phyloP scores from a whole-genome alignment of 2,113 vertebrate genomes.

The Ailurus styani region DNA sequence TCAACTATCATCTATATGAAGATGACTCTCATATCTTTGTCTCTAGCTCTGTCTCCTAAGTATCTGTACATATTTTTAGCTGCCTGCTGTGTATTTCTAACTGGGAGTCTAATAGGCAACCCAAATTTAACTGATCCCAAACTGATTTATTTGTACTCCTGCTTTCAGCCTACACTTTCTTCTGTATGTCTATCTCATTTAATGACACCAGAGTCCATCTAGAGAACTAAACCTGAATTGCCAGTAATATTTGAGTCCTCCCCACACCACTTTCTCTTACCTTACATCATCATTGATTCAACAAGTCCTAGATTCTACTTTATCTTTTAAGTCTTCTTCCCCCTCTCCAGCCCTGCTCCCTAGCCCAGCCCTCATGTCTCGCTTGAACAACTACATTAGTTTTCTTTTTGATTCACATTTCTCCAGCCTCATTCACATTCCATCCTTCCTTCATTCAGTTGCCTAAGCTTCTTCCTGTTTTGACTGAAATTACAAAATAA shows the following conservation, averaged over 20 bases:
- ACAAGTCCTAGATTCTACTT: background rate
- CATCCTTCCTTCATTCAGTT: background rate
- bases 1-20: background rate
- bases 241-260: background rate
- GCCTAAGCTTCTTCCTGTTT: constrained; percentile 30
- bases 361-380: background rate
- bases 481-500: constrained; percentile 35
- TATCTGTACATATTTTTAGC: background rate
- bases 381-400: background rate
- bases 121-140: background rate
- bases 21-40: background rate
- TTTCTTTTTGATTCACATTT: background rate
- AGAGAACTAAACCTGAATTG: background rate
- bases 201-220: background rate
- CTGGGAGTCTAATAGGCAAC: background rate
- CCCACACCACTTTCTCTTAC: background rate
- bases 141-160: background rate
- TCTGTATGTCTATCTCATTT: background rate
- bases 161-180: background rate
- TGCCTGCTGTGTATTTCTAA: background rate
- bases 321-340: background rate
- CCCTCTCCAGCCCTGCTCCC: background rate
- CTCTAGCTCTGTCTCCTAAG: background rate
- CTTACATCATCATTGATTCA: background rate
- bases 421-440: background rate